Evolutionary conservation across 37 sponge, comb jelly and placozoan species (phyloP).

Genomic region (Diacarnus erythraeanus): DNA sequence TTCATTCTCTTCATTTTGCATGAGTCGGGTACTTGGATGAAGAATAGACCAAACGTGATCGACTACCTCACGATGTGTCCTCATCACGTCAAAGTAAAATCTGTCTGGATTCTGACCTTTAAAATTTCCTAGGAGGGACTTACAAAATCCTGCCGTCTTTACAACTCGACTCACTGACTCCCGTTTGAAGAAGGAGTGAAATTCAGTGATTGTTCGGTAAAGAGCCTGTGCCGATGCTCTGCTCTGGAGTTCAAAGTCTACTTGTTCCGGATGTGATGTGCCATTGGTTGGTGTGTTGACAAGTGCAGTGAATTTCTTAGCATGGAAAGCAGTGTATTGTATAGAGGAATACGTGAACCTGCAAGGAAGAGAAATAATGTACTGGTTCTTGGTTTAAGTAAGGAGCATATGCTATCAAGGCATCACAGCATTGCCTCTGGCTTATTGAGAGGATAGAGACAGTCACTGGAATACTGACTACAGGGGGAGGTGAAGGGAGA

Average conservation of each 20-base stretch:
- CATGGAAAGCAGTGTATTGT: conserved; percentile 74
- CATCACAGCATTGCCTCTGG: too few species aligned
- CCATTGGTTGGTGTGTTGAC: conserved; percentile 7
- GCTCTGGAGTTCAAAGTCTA: conserved; percentile 52
- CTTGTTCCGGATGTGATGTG: conserved; percentile 8
- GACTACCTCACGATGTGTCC: conserved; percentile 74
- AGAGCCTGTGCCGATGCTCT: conserved; percentile 64
- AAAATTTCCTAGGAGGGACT: conserved; percentile 65
- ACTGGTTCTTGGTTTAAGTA: background rate
- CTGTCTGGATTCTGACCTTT: conserved; percentile 59
- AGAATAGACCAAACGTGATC: conserved; percentile 61
- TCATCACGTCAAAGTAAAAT: conserved; percentile 77
- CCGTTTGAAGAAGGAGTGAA: conserved; percentile 78
- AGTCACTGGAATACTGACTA: too few species aligned
- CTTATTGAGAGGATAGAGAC: too few species aligned
- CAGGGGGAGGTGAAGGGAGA: too few species aligned
- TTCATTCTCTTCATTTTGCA: background rate
- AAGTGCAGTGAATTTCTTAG: conserved; percentile 67
- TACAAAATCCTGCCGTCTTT: conserved; percentile 68
- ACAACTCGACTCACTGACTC: conserved; percentile 64
- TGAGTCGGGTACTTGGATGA: conserved; percentile 22
- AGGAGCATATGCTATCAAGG: background rate
- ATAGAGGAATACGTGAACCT: conserved; percentile 64
- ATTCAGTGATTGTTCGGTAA: conserved; percentile 77
- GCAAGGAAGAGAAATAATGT: conserved; percentile 15